Evolutionary conservation across 2,113 vertebrate genomes (phyloP), one percentile per base, ranked within the genome.

Genomic region (Ceyx margarethae): DNA sequence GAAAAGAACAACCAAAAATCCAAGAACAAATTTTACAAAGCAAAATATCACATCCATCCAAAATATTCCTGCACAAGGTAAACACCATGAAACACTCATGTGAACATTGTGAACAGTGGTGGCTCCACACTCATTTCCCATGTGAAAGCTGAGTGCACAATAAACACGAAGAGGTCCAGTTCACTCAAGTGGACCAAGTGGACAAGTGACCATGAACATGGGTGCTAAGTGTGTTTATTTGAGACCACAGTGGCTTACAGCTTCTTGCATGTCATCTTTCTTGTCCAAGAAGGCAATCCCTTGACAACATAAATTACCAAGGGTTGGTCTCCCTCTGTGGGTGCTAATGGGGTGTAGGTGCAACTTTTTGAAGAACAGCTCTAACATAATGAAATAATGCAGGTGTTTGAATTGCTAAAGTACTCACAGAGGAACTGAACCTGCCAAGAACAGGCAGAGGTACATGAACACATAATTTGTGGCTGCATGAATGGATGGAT

Each of bases 401-500:
- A 87, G 84, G 40, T 94, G 78, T 91, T 93, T 89, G 72, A 80
- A 93, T 89, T 79, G n/a, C 72, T 87, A 15, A 95, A 93, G 31
- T 85, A 80, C 60, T 85, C 78, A 89, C 66, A 54, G 91, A 95
- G 81, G 56, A 91, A 53, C 78, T 56, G 40, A 75, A 93, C 48
- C 73, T 94, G 92, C 78, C 87, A 89, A 87, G 81, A 89, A 60
- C 6, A 87, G 81, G 64, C 84, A 94, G 89, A 93, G 48, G 69
- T 80, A 80, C 60, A 48, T 0, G n/a, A 89, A 80, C 84, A 77
- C 29, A 13, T 92, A 87, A 91, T 92, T 68, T 91, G 64, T 91
- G 92, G 86, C 37, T 89, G 81, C 75, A 35, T 26, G 64, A 82
- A 67, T 0, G 9, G 71, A 64, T 89, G 9, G 71, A 64, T 89